Conservation (phyloP, 2,888 invertebrate species). For the Cephus runcator region DNA sequence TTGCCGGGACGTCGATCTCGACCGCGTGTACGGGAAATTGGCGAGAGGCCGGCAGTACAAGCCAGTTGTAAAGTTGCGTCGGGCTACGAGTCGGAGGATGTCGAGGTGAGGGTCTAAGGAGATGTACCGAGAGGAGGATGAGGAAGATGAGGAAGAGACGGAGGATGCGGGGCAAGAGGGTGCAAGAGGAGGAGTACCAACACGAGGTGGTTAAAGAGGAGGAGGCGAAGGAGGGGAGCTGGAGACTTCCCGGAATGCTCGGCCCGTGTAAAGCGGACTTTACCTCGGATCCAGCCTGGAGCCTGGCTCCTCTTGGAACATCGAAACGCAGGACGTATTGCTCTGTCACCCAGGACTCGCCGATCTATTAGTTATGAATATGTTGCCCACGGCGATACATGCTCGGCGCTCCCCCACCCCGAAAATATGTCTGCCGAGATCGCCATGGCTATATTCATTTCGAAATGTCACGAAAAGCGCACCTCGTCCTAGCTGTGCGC, state of each 20-base stretch:
- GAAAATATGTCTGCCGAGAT: slow-evolving; percentile 52
- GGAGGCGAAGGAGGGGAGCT: background rate
- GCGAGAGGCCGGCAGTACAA: background rate
- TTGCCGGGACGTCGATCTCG: background rate
- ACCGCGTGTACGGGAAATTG: background rate
- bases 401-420: slow-evolving; percentile 50
- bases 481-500: slow-evolving; percentile 16
- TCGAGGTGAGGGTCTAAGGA: background rate
- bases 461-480: slow-evolving; percentile 54
- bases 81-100: background rate
- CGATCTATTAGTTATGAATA: slow-evolving; percentile 65
- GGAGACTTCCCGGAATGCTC: slow-evolving; percentile 51
- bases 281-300: slow-evolving; percentile 47
- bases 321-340: slow-evolving; percentile 62
- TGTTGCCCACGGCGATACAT: slow-evolving; percentile 64
- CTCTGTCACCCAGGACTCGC: slow-evolving; percentile 61
- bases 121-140: background rate
- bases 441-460: slow-evolving; percentile 48
- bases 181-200: background rate
- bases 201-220: background rate
- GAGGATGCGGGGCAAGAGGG: background rate
- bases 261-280: slow-evolving; percentile 45
- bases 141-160: background rate
- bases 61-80: background rate
- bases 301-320: slow-evolving; percentile 44